Evolutionary conservation across 2,888 invertebrate species (phyloP), one percentile per base, ranked within the genome.

Genomic region (Heliconius erato): DNA sequence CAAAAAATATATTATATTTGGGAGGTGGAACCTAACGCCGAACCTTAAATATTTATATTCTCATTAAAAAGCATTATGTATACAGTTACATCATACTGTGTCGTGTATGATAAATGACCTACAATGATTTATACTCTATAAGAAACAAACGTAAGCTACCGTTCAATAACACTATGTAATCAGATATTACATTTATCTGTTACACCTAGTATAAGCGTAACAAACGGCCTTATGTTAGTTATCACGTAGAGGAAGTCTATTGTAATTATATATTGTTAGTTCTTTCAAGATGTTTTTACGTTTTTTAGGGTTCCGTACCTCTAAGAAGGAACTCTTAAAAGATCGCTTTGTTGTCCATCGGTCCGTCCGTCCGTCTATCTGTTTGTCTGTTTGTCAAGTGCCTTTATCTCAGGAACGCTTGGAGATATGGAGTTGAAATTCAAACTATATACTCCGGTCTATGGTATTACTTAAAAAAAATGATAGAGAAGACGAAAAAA

Each of bases 81-180:
- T 72, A 40, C 2, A 67, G 28, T 72, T 72, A 72, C 72, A 44
- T 72, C 7, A 72, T 16, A 26, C 26, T 44, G 32, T 32, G 32
- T 32, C 26, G 71, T 49, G 26, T 40, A 76, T 35, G 76, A 76
- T 32, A 76, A 76, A 76, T 63, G 63, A 63, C 59, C 76, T 63
- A 63, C 19, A 63, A 63, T 59, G n/a, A n/a, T 76, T 35, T 63
- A 32, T 26, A 63, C 16, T 35, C 16, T 35, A 40, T 76, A 63
- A 76, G 63, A 76, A 76, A 59, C 35, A 76, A 35, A 76, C 63
- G 63, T 76, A 63, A 76, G 63, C 76, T 76, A 35, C 76, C 63
- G 63, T 76, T 76, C 76, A 76, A 63, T 76, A 76, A 63, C 63
- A 76, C 63, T 76, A 76, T 40, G 63, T 76, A 76, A 76, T 76